These are phyloP conservation scores for Drosophila macrospina DNA, from an alignment of 2,888 invertebrate genomes.

Conservation along the genomic window DNA sequence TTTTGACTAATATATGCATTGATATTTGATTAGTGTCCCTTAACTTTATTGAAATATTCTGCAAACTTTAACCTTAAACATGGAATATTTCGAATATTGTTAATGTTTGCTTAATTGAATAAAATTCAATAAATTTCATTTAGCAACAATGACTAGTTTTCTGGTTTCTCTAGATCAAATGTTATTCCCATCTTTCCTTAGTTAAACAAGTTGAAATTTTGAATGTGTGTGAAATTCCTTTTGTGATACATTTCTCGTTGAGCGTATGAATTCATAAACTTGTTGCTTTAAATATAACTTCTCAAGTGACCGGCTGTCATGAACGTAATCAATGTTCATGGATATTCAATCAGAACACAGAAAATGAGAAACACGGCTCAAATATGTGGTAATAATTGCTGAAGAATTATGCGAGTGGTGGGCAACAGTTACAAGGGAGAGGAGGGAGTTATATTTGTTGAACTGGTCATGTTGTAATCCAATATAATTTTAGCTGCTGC, in stretches of 20 bases:
- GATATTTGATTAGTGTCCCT: constrained; percentile 8
- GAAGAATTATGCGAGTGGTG: constrained; percentile 55
- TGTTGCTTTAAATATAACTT: constrained; percentile 60
- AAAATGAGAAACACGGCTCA: constrained; percentile 41
- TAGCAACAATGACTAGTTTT: constrained; percentile 2
- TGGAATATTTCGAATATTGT: background rate
- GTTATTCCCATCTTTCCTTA: background rate
- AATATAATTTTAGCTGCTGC: constrained; percentile 66
- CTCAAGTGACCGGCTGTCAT: constrained; percentile 69
- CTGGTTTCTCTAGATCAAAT: background rate
- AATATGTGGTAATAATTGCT: constrained; percentile 72
- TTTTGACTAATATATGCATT: constrained; percentile 16
- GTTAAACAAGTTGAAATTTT: background rate
- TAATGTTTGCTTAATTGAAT: constrained; percentile 26
- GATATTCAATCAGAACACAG: constrained; percentile 69
- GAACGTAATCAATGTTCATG: constrained; percentile 66
- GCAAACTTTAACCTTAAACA: constrained; percentile 1
- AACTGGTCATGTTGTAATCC: constrained; percentile 69
- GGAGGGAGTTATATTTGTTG: constrained; percentile 28
- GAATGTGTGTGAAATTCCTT: background rate
- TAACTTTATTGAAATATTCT: background rate
- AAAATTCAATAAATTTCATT: constrained; percentile 12
- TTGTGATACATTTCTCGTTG: constrained; percentile 20
- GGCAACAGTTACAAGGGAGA: background rate
- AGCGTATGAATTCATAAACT: constrained; percentile 49